phyloP scores from a whole-genome alignment of 2,113 vertebrate species.

The Aspidoscelis tigris region DNA sequence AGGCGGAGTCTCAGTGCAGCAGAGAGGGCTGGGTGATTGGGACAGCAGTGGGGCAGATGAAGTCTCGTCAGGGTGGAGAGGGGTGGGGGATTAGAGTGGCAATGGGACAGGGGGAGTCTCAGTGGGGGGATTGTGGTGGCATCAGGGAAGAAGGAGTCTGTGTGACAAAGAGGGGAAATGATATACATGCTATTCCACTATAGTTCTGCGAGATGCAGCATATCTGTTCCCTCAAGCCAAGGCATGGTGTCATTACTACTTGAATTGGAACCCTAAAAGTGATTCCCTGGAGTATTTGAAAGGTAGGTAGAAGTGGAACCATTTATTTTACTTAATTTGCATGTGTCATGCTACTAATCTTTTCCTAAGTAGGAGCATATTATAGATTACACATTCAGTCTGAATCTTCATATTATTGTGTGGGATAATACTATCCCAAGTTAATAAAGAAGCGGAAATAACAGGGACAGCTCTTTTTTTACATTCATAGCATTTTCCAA shows the following conservation, averaged over 20 bases:
- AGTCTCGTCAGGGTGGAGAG: no score
- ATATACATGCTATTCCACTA: slow-evolving; percentile 1
- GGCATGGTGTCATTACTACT: neutral
- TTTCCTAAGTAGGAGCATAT: slow-evolving; percentile 20
- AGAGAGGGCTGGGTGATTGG: no score
- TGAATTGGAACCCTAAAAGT: slow-evolving; percentile 13
- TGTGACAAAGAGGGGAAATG: no score
- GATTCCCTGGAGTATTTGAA: slow-evolving; percentile 55
- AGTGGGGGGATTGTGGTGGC: no score
- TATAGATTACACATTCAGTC: slow-evolving; percentile 46
- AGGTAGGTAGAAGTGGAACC: slow-evolving; percentile 53
- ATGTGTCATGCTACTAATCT: slow-evolving; percentile 56
- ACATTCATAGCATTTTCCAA: slow-evolving; percentile 72
- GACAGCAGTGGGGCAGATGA: no score
- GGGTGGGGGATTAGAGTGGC: no score
- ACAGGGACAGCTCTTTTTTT: slow-evolving; percentile 51
- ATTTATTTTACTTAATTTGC: slow-evolving; percentile 52
- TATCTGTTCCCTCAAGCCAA: slow-evolving; percentile 15
- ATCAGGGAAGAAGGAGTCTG: no score
- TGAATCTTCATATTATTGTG: slow-evolving; percentile 44
- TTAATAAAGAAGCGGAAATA: neutral
- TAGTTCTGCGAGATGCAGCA: slow-evolving; percentile 6
- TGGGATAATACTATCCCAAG: slow-evolving; percentile 24
- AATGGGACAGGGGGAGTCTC: no score
- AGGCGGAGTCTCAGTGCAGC: no score